Evolutionary conservation across 2,888 invertebrate genomes (phyloP).

Genomic region (Scelioninae gen. 2): DNA sequence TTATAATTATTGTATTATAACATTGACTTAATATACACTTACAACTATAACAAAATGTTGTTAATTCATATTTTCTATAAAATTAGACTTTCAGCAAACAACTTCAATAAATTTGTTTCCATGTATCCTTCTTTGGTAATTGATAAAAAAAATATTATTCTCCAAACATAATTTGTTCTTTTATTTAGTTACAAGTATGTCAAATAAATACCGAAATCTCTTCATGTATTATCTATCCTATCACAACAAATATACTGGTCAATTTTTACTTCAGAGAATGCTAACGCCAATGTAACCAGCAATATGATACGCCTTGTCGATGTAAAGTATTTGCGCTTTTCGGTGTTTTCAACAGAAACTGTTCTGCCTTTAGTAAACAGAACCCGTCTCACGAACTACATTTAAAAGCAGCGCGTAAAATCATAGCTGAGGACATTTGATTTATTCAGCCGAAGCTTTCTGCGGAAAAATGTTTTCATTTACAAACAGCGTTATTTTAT

Average conservation of each 20-base stretch:
- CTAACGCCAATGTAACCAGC: constrained; percentile 25
- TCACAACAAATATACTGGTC: background rate
- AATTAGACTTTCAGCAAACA: too few relatives aligned
- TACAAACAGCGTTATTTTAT: too few relatives aligned
- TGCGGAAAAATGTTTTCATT: too few relatives aligned
- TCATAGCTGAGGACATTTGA: background rate
- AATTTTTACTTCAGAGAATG: constrained; percentile 28
- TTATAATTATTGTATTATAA: too few relatives aligned
- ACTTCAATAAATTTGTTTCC: too few relatives aligned
- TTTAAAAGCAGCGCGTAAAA: background rate
- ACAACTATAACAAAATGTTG: too few relatives aligned
- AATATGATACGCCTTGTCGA: constrained; percentile 31
- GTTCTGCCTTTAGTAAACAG: constrained; percentile 23
- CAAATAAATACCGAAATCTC: background rate
- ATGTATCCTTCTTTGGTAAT: too few relatives aligned
- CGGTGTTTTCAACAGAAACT: background rate
- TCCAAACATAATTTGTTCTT: background rate
- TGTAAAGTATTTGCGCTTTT: constrained; percentile 28
- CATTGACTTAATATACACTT: too few relatives aligned
- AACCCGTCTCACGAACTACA: background rate
- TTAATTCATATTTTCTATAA: too few relatives aligned
- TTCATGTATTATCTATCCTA: constrained; percentile 1
- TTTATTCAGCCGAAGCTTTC: too few relatives aligned
- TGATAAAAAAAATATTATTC: too few relatives aligned
- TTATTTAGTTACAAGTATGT: background rate